A percentile compares a stretch with the other conserved stretches of the same genome.
Evolutionary conservation across 2,113 vertebrate genomes (phyloP).

Genomic region (Toxostoma redivivum): DNA sequence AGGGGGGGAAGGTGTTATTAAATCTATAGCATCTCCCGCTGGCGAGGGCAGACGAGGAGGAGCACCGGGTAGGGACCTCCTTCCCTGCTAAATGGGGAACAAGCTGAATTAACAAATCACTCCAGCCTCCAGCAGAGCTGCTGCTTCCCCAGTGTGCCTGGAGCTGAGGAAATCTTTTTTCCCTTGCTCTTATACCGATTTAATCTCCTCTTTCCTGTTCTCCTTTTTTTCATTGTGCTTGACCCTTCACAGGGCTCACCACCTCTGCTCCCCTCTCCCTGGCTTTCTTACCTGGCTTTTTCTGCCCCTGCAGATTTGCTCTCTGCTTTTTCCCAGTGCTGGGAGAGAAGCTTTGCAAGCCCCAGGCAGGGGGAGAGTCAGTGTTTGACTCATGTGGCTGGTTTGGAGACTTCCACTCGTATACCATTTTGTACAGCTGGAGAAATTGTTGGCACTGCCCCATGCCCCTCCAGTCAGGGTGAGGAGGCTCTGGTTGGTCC

Average conservation of each 20-base stretch:
- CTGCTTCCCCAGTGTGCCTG: background rate
- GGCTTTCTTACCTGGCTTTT: background rate
- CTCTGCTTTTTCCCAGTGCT: background rate
- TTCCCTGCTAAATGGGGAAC: constrained; percentile 65
- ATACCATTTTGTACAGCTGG: background rate
- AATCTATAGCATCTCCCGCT: constrained; percentile 64
- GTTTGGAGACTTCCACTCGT: background rate
- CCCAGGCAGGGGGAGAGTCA: fast-evolving
- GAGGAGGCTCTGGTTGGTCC: background rate
- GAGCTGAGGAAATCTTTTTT: background rate
- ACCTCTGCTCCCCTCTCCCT: background rate
- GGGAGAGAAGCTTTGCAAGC: background rate
- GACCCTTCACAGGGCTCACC: background rate
- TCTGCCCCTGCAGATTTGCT: background rate
- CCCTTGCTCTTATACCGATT: background rate
- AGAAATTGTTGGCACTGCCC: background rate
- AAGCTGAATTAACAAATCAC: constrained; percentile 68
- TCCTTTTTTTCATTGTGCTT: background rate
- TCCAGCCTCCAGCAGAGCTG: constrained; percentile 30
- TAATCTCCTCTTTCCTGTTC: background rate
- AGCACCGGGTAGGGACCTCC: constrained; percentile 47
- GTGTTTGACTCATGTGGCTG: background rate
- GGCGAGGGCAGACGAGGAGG: constrained; percentile 66
- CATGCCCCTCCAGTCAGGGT: fast-evolving
- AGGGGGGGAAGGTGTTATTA: constrained; percentile 74